Conservation (phyloP, 2,888 invertebrate species). For the Malthinus seriepunctatus region DNA sequence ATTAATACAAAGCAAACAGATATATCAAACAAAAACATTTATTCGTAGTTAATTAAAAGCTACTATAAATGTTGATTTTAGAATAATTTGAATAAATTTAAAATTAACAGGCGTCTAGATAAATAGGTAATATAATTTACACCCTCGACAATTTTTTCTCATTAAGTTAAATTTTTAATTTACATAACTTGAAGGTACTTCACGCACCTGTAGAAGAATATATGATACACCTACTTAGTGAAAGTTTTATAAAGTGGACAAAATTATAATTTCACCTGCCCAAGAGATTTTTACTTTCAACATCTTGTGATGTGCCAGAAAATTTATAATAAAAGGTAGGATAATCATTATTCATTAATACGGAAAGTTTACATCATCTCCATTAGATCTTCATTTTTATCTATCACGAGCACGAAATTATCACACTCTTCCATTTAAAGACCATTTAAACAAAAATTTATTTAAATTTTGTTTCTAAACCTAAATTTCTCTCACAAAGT, state of each 20-base stretch:
- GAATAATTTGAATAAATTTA: too few relatives aligned
- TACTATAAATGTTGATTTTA: too few relatives aligned
- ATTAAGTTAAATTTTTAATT: not conserved
- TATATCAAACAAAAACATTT: too few relatives aligned
- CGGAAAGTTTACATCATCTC: not conserved
- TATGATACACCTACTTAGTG: not conserved
- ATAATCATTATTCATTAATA: not conserved
- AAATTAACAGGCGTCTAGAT: too few relatives aligned
- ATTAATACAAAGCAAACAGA: too few relatives aligned
- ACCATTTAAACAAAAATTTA: not conserved
- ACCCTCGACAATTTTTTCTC: too few relatives aligned
- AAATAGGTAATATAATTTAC: too few relatives aligned
- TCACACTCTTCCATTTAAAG: not conserved
- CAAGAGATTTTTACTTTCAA: not conserved
- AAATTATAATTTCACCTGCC: slow-evolving; percentile 4
- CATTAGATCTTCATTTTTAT: slow-evolving; percentile 5
- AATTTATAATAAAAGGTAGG: slow-evolving; percentile 2
- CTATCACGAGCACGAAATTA: too few relatives aligned
- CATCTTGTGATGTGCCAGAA: not conserved
- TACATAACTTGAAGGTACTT: slow-evolving; percentile 1
- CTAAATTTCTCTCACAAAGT: not conserved
- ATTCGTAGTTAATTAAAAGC: too few relatives aligned
- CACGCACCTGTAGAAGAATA: not conserved
- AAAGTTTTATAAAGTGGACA: not conserved
- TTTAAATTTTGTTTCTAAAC: slow-evolving; percentile 4